These are phyloP conservation scores for Coryphaenoides rupestris DNA, from an alignment of 2,113 vertebrate species.

Conservation along the genomic window DNA sequence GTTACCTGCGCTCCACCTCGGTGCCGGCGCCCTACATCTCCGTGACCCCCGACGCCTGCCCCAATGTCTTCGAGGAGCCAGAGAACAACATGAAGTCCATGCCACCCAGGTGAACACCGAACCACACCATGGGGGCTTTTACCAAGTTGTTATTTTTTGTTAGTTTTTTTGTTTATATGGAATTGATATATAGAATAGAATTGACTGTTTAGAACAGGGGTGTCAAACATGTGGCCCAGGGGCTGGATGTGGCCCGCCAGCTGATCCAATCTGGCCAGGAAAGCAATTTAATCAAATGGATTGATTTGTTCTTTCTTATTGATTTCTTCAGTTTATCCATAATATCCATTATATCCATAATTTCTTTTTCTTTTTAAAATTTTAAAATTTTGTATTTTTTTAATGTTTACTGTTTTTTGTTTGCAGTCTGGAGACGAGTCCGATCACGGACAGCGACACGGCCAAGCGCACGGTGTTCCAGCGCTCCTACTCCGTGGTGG, in stretches of 20 bases:
- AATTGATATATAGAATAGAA: too few species aligned
- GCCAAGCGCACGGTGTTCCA: slow-evolving; percentile 97
- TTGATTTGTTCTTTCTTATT: too few species aligned
- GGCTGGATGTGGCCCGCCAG: too few species aligned
- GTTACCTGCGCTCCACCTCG: slow-evolving; percentile 94
- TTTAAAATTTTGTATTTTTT: too few species aligned
- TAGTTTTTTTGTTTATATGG: too few species aligned
- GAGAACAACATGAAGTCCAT: slow-evolving; percentile 99
- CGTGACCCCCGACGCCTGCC: slow-evolving; percentile 95
- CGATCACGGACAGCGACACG: slow-evolving; percentile 94
- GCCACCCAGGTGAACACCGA: slow-evolving; percentile 87
- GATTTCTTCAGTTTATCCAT: too few species aligned
- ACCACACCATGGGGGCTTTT: neutral
- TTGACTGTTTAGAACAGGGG: too few species aligned
- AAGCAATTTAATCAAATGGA: too few species aligned
- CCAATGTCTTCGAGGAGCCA: slow-evolving; percentile 96
- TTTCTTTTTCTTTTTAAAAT: too few species aligned
- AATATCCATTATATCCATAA: too few species aligned
- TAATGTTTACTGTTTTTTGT: slow-evolving; percentile 4
- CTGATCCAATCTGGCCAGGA: too few species aligned
- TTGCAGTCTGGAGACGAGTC: slow-evolving; percentile 92
- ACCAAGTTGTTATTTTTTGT: neutral
- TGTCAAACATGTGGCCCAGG: too few species aligned
- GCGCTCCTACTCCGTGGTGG: slow-evolving; percentile 96
- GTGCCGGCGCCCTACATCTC: slow-evolving; percentile 97